phyloP scores from a whole-genome alignment of 2,113 vertebrate genomes.

The Actinemys pallida region DNA sequence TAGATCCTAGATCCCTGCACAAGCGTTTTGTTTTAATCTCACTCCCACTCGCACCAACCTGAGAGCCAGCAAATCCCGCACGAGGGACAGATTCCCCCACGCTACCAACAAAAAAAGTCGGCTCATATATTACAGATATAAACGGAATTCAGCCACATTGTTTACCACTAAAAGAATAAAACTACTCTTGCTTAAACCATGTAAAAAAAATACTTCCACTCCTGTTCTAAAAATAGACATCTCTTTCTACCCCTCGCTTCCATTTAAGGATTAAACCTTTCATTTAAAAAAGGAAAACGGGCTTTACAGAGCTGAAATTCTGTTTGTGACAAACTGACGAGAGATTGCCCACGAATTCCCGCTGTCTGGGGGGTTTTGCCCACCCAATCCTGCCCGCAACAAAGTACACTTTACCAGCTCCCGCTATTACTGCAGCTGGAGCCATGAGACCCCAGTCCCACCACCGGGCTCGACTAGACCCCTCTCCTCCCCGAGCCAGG shows the following conservation, averaged over 20 bases:
- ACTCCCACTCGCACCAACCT: neutral
- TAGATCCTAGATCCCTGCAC: neutral
- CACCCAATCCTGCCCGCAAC: too few relatives aligned
- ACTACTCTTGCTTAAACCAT: neutral
- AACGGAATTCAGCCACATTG: neutral
- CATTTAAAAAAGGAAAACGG: neutral
- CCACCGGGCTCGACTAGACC: too few relatives aligned
- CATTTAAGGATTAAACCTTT: neutral
- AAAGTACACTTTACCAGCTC: too few relatives aligned
- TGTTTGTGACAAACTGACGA: neutral
- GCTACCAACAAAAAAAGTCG: neutral
- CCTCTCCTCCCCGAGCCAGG: too few relatives aligned
- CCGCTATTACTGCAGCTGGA: too few relatives aligned
- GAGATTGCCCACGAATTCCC: neutral
- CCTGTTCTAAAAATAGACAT: neutral
- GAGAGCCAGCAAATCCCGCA: neutral
- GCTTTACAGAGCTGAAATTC: neutral
- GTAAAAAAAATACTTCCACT: neutral
- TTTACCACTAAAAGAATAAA: neutral
- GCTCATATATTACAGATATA: neutral
- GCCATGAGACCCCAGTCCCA: too few relatives aligned
- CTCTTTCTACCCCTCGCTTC: neutral
- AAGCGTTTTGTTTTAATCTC: neutral
- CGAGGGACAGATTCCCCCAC: neutral
- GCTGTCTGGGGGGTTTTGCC: too few relatives aligned